phyloP scores from a whole-genome alignment of 2,113 vertebrate genomes.

The Bambusicola thoracicus region DNA sequence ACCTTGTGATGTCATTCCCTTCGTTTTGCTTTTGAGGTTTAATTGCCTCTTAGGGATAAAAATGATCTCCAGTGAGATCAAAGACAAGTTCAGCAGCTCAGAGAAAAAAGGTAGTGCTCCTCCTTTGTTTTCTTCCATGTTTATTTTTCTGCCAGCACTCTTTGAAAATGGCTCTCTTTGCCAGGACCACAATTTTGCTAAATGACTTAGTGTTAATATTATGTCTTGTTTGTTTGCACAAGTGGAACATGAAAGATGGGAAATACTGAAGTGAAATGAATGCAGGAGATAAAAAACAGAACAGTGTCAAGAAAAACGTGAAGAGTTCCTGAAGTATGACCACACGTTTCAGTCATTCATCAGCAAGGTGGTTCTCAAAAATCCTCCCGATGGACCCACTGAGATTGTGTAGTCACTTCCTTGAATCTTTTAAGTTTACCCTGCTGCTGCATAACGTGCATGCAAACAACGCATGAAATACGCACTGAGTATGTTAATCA shows the following conservation, averaged over 20 bases:
- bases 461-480: neutral
- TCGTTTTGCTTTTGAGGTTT: neutral
- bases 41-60: neutral
- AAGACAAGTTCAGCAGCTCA: neutral
- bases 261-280: neutral
- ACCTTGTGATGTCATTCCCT: neutral
- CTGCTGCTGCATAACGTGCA: neutral
- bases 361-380: neutral
- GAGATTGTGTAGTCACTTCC: neutral
- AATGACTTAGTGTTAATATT: neutral
- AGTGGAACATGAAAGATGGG: conserved; percentile 3
- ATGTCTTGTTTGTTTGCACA: neutral
- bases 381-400: accelerated
- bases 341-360: accelerated
- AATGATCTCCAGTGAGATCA: neutral
- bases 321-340: neutral
- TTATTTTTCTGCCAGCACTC: conserved; percentile 7
- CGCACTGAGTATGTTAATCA: neutral
- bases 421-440: neutral
- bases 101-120: neutral
- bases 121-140: neutral
- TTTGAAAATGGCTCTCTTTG: neutral
- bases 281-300: neutral
- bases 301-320: neutral
- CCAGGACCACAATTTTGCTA: conserved; percentile 5